Evolutionary conservation across 2,797 vertebrate genomes (phyloP), one percentile per base, ranked within the genome.

Genomic region (Girardinus metallicus): DNA sequence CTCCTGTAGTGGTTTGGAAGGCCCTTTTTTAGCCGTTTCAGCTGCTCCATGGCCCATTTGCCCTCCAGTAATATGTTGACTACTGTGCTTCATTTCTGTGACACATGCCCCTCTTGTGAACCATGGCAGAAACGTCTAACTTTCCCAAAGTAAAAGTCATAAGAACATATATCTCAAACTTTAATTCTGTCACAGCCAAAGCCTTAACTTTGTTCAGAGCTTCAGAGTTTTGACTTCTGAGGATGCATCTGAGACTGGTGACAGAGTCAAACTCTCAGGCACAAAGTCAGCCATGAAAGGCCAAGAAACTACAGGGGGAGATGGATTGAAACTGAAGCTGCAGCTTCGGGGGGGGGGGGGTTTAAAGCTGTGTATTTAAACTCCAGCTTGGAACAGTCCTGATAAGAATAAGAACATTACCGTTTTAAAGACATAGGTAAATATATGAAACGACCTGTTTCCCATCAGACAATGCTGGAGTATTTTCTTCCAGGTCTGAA

Each of bases 41-140:
- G 87, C 86, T 86, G 92, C 90, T 94, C 86, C 88, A 91, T 5
- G 83, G 86, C 18, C 85, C 90, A 91, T 95, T 94, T 91, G 85
- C 60, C 68, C 36, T 68, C 77, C 74, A 74, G 85, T 79, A 53
- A 44, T 64, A 82, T 82, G 81, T 75, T 74, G 80, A 81, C 80
- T 88, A 75, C 85, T 75, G 81, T 90, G 82, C 82, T 91, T 94
- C 84, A 93, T 88, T 90, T 87, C 83, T 36, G 51, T 86, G 91
- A 91, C 87, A 85, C 76, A 41, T 92, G 87, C 76, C 90, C 87
- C 90, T 82, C 81, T 79, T 83, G 70, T 93, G 91, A 93, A 93
- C 88, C 43, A 34, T 16, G 47, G 70, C 68, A 79, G 75, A 79
- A 82, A 81, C 44, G 70, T 76, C 34, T 34, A 23, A 47, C 43